phyloP scores from a whole-genome alignment of 2,888 invertebrate genomes.

The Macrophya alboannulata region DNA sequence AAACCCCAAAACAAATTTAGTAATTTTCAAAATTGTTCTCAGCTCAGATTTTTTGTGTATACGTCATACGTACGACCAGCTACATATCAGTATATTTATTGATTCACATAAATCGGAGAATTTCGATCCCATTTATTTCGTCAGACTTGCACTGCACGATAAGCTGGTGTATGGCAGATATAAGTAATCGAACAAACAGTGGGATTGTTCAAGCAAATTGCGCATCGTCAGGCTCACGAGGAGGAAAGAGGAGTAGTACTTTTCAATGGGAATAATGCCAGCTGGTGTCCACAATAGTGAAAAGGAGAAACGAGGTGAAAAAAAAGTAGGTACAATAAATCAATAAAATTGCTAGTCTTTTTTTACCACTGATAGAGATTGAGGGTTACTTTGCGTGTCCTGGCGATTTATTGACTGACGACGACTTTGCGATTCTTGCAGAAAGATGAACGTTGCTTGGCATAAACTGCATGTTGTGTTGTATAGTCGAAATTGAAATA shows the following conservation, averaged over 20 bases:
- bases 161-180: conserved; percentile 22
- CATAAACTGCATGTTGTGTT: not conserved
- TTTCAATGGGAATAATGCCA: conserved; percentile 62
- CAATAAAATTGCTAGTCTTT: conserved; percentile 59
- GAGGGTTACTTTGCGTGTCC: conserved; percentile 55
- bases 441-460: conserved; percentile 8
- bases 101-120: not conserved
- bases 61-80: not conserved
- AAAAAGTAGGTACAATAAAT: conserved; percentile 57
- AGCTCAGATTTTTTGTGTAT: not conserved
- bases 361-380: conserved; percentile 55
- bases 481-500: not conserved
- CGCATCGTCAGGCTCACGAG: conserved; percentile 58
- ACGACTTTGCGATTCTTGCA: conserved; percentile 33
- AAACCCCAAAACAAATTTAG: not conserved
- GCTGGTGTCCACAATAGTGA: conserved; percentile 55
- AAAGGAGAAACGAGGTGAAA: conserved; percentile 57
- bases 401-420: conserved; percentile 46
- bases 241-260: conserved; percentile 9
- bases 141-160: not conserved
- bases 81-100: not conserved
- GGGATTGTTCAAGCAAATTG: conserved; percentile 56
- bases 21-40: conserved; percentile 2
- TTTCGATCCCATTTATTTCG: not conserved
- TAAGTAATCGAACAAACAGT: conserved; percentile 45